phyloP scores from a whole-genome alignment of 2,113 vertebrate species.

The Nymphicus hollandicus region DNA sequence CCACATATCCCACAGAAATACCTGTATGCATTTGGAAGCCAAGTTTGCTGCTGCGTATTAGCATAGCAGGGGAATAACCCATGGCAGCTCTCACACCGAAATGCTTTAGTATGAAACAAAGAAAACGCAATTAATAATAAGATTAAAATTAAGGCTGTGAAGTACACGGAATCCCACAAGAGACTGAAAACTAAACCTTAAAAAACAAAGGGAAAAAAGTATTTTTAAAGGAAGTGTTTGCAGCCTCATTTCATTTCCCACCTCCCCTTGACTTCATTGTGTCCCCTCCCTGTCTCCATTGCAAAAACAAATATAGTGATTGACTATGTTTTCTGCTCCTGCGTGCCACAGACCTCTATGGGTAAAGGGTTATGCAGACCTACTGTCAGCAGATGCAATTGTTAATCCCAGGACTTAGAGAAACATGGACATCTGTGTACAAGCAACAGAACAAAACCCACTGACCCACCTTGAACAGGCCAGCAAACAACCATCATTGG shows the following conservation, averaged over 20 bases:
- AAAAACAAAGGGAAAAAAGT: background rate
- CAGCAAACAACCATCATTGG: background rate
- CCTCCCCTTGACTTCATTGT: background rate
- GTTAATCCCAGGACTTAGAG: background rate
- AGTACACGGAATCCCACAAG: background rate
- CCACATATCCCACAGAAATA: background rate
- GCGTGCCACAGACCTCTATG: background rate
- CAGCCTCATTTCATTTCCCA: background rate
- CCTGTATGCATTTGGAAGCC: background rate
- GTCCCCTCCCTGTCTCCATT: background rate
- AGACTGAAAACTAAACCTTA: background rate
- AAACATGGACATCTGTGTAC: background rate
- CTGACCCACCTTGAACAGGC: background rate
- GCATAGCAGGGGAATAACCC: background rate
- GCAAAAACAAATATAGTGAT: background rate
- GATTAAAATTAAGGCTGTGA: background rate
- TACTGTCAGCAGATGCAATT: background rate
- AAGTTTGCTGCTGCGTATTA: background rate
- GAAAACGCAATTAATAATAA: accelerated
- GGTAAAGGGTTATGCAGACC: background rate
- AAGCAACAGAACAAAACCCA: background rate
- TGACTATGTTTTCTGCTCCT: background rate
- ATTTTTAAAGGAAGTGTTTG: background rate
- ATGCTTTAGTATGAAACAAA: background rate
- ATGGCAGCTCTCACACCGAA: background rate